Percentiles rank a stretch among this genome's conserved stretches.
phyloP scores from a whole-genome alignment of 1,140 invertebrate genomes.

The Cydia pomonella region DNA sequence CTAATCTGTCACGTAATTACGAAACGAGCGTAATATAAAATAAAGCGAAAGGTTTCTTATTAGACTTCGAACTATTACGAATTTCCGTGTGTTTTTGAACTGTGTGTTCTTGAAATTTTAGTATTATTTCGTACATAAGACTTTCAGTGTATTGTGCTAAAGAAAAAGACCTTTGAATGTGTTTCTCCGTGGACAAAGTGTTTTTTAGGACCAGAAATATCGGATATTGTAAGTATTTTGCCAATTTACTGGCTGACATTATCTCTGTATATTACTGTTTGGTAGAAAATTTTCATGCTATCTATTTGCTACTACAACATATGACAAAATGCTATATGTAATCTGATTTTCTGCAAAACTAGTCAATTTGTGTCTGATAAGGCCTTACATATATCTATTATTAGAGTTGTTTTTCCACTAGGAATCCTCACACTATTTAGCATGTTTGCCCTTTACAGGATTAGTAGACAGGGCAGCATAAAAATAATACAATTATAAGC shows the following conservation, averaged over 20 bases:
- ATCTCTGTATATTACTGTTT: background rate
- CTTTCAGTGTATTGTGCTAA: conserved; percentile 4
- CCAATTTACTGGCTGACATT: background rate
- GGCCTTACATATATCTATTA: background rate
- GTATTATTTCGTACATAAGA: background rate
- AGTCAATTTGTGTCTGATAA: background rate
- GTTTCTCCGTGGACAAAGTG: conserved; percentile 5
- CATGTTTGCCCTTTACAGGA: too few species aligned
- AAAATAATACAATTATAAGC: too few species aligned
- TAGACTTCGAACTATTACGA: conserved; percentile 4
- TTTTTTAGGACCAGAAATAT: conserved; percentile 23
- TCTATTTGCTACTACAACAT: background rate
- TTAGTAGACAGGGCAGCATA: too few species aligned
- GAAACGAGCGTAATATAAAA: conserved; percentile 14
- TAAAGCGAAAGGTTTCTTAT: conserved; percentile 23
- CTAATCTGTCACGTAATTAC: conserved; percentile 30
- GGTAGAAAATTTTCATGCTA: background rate
- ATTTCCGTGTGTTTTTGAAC: conserved; percentile 25
- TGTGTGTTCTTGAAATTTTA: background rate
- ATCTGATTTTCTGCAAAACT: background rate
- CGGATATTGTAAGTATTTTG: conserved; percentile 25
- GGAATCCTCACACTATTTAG: too few species aligned
- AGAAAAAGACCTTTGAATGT: conserved; percentile 29
- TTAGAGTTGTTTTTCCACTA: background rate
- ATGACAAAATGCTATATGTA: background rate